Evolutionary conservation across 1,140 invertebrate species (phyloP).

Genomic region (Augochlora pura): DNA sequence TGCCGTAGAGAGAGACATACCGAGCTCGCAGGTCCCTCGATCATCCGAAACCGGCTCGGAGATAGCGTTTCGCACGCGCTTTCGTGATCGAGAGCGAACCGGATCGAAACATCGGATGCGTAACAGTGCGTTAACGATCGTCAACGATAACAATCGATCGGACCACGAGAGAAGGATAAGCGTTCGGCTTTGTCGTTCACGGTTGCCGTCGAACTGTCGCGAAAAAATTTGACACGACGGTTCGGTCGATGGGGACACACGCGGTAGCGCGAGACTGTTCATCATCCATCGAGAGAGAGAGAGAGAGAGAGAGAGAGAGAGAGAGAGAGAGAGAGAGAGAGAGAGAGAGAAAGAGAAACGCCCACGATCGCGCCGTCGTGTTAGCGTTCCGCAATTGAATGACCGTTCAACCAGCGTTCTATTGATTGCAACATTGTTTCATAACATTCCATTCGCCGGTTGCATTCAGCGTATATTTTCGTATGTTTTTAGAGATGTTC

Average conservation of each 20-base stretch:
- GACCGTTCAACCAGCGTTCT: background rate
- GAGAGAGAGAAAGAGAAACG: too few relatives aligned
- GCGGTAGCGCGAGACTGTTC: too few relatives aligned
- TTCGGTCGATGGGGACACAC: too few relatives aligned
- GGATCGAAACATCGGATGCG: too few relatives aligned
- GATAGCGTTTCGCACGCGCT: background rate
- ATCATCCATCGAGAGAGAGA: too few relatives aligned
- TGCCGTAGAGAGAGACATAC: background rate
- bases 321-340: too few relatives aligned
- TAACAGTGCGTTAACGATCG: too few relatives aligned
- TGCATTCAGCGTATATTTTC: constrained; percentile 23
- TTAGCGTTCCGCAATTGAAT: background rate
- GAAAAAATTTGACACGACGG: constrained; percentile 17
- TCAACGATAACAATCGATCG: too few relatives aligned
- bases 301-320: too few relatives aligned
- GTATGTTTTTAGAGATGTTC: constrained; percentile 14
- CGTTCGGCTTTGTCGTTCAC: constrained; percentile 11
- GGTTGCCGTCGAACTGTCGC: constrained; percentile 49
- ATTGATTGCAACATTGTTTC: constrained; percentile 19
- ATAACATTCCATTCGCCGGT: constrained; percentile 45
- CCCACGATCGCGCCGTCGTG: too few relatives aligned
- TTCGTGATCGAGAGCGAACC: background rate
- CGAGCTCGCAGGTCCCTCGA: constrained; percentile 48
- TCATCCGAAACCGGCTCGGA: background rate
- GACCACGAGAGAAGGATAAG: constrained; percentile 1